phyloP scores from a whole-genome alignment of 2,888 invertebrate species.

The Pegoplata infirma region DNA sequence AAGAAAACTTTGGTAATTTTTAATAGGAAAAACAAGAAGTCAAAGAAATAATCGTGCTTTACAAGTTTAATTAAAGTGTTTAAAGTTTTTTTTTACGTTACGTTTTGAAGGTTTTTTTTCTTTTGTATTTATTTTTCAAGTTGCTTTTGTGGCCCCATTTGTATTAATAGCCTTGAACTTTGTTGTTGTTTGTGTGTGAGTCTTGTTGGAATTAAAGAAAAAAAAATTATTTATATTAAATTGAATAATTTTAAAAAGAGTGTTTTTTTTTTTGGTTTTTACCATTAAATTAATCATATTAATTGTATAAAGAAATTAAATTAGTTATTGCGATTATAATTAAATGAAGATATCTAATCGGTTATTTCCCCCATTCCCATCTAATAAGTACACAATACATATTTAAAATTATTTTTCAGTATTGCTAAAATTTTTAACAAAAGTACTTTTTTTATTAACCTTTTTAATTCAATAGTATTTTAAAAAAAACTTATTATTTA shows the following conservation, averaged over 20 bases:
- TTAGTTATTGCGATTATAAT: too few species aligned
- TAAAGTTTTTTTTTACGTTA: too few species aligned
- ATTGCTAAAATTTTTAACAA: too few species aligned
- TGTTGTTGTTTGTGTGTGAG: conserved; percentile 52
- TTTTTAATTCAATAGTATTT: too few species aligned
- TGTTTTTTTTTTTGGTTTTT: not conserved
- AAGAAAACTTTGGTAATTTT: not conserved
- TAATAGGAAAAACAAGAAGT: not conserved
- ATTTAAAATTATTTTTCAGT: too few species aligned
- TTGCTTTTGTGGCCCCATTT: conserved; percentile 41
- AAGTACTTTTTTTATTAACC: too few species aligned
- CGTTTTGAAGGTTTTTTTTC: not conserved
- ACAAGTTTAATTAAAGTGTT: not conserved
- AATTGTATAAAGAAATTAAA: too few species aligned
- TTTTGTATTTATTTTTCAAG: not conserved
- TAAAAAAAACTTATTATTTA: too few species aligned
- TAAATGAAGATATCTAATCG: too few species aligned
- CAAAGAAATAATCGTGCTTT: not conserved
- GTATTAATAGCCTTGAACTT: conserved; percentile 63
- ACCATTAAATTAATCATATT: too few species aligned
- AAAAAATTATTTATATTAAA: not conserved
- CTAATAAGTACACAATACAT: too few species aligned
- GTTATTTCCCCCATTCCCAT: too few species aligned
- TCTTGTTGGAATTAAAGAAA: not conserved
- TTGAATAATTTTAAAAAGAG: not conserved